Evolutionary conservation across 1,140 invertebrate species (phyloP), one percentile per base, ranked within the genome.

Genomic region (Tetramorium parvispinum): DNA sequence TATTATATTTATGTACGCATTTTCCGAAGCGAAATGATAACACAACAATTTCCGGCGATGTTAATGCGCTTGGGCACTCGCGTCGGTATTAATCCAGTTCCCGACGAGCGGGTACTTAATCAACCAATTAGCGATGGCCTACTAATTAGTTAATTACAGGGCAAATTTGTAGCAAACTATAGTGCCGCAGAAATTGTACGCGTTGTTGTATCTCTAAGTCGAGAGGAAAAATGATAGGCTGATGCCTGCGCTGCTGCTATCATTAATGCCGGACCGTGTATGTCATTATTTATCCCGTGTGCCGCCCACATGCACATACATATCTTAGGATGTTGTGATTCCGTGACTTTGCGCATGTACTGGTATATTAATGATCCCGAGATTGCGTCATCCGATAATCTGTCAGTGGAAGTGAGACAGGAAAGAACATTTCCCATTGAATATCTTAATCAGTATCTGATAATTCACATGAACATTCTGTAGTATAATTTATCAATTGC

Each of bases 81-180:
- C 32, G 91, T 90, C 91, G 87, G 87, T 92, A 91, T 92, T 89
- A 92, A 93, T 92, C 89, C 88, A 91, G 87, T 91, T 87, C 75
- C 32, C 89, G 85, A 89, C 88, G 88, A 93, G 88, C 91, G 87
- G 87, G 82, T 88, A 92, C 88, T 93, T 94, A 93, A 94, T 94
- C 91, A 91, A 87, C 91, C 92, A 94, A 93, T 94, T 92, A 93
- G 89, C 89, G 76, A 68, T 83, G 76, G 85, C 85, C 88, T 81
- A 81, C 89, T 88, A 94, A 93, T 93, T 92, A 90, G 86, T 91
- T 93, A 92, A 94, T 93, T 93, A 92, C 89, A 85, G 71, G 83
- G 77, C 85, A 88, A 93, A 91, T 91, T 93, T 91, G 81, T 87
- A 85, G 61, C 27, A 68, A 68, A 49, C 43, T 81, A 53, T 75